Conservation (phyloP, 2,797 vertebrate genomes). For the Bufotes viridis region DNA sequence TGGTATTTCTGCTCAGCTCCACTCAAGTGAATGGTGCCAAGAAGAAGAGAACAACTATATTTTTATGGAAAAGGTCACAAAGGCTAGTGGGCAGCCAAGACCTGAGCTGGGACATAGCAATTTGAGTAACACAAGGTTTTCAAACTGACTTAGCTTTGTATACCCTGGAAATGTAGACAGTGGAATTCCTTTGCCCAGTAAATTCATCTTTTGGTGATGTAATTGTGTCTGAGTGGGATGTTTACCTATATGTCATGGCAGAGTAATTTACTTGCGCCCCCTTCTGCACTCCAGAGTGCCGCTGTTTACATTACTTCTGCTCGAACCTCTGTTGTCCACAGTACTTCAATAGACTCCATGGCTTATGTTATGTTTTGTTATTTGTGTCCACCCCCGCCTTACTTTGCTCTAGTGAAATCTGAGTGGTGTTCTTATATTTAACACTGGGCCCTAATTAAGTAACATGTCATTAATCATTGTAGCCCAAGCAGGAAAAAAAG, state of each 20-base stretch:
- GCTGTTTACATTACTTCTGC: constrained; percentile 20
- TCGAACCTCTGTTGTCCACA: neutral
- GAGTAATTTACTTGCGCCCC: constrained; percentile 14
- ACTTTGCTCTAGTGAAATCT: constrained; percentile 18
- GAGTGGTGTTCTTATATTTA: constrained; percentile 24
- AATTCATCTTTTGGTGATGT: constrained; percentile 12
- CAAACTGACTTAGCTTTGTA: neutral
- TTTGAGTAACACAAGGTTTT: neutral
- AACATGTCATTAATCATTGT: constrained; percentile 56
- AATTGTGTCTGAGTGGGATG: constrained; percentile 41
- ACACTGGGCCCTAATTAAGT: constrained; percentile 25
- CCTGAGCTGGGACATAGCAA: neutral
- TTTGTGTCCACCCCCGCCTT: constrained; percentile 13
- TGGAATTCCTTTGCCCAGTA: neutral
- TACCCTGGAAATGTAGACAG: neutral
- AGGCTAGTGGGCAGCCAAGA: neutral
- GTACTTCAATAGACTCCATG: constrained; percentile 21
- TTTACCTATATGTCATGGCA: constrained; percentile 41
- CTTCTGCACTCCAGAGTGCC: constrained; percentile 8
- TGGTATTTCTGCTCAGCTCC: too few species aligned
- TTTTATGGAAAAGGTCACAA: neutral
- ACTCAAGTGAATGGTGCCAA: too few species aligned
- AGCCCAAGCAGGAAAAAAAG: constrained; percentile 3
- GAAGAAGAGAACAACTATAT: neutral
- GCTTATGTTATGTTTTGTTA: constrained; percentile 27